A percentile compares a stretch with the other conserved stretches of the same genome.
These are phyloP conservation scores for Pollenia angustigena DNA, from an alignment of 2,888 invertebrate species.

Conservation along the genomic window DNA sequence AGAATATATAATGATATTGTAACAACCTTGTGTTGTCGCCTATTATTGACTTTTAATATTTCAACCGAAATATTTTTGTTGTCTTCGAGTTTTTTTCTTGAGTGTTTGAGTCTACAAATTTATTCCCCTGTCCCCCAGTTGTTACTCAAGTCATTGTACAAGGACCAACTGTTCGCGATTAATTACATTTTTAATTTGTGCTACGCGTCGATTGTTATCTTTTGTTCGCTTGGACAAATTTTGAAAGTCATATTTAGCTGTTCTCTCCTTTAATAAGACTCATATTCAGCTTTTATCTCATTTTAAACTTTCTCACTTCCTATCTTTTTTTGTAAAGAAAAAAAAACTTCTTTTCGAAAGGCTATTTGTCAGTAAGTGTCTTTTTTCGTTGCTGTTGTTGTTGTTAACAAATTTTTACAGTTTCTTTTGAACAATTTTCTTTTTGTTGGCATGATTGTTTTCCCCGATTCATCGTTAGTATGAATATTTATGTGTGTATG, in stretches of 20 bases:
- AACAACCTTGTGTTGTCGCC: not conserved
- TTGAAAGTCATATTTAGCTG: conserved; percentile 34
- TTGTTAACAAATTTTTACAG: conserved; percentile 16
- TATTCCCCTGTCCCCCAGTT: not conserved
- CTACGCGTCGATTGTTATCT: conserved; percentile 64
- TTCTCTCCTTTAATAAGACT: conserved; percentile 3
- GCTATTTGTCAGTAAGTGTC: conserved; percentile 29
- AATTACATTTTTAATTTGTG: conserved; percentile 73
- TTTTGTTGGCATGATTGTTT: conserved; percentile 27
- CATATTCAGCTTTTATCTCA: conserved; percentile 21
- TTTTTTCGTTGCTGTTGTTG: conserved; percentile 1
- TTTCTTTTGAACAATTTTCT: conserved; percentile 1
- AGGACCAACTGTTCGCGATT: conserved; percentile 64
- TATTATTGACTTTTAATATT: not conserved
- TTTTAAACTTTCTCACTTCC: not conserved
- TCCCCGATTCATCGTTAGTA: conserved; percentile 38
- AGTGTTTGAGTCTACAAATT: not conserved
- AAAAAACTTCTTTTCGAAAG: not conserved
- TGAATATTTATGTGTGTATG: conserved; percentile 44
- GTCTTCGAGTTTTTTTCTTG: not conserved
- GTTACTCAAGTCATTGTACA: not conserved
- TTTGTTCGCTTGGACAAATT: conserved; percentile 13
- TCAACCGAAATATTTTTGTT: not conserved
- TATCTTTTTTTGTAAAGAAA: not conserved
- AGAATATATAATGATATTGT: too few species aligned